phyloP scores from a whole-genome alignment of 2,888 invertebrate species.

The Orgyia antiqua region DNA sequence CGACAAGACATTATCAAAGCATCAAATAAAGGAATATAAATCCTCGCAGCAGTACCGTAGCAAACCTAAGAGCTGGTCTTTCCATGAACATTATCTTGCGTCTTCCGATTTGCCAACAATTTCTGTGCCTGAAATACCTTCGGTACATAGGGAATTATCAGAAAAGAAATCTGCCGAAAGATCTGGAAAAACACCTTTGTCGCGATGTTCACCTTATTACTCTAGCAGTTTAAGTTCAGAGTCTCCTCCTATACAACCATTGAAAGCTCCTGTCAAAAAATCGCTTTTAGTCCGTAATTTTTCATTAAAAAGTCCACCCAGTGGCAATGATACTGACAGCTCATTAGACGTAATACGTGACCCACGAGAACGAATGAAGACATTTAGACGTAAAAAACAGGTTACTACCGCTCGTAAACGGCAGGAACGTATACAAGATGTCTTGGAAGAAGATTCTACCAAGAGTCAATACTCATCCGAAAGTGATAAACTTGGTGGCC shows the following conservation, averaged over 20 bases:
- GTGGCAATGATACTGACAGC: conserved; percentile 86
- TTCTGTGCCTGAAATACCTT: conserved; percentile 75
- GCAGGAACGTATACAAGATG: conserved; percentile 75
- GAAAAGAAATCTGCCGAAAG: conserved; percentile 61
- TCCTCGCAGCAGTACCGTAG: conserved; percentile 74
- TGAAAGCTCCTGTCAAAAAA: conserved; percentile 81
- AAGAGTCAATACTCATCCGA: conserved; percentile 74
- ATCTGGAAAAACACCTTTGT: conserved; percentile 76
- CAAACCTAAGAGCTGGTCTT: conserved; percentile 80
- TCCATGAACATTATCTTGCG: conserved; percentile 80
- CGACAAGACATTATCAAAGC: conserved; percentile 80
- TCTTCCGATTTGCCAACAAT: conserved; percentile 75
- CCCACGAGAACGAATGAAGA: conserved; percentile 81
- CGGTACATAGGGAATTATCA: conserved; percentile 62
- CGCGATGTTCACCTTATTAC: conserved; percentile 86
- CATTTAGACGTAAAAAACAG: conserved; percentile 83
- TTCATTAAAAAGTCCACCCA: conserved; percentile 83
- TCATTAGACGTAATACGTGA: conserved; percentile 83
- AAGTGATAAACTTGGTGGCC: conserved; percentile 60
- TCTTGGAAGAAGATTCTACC: conserved; percentile 72
- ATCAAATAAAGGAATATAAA: conserved; percentile 81
- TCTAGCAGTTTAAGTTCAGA: conserved; percentile 87
- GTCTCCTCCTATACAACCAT: conserved; percentile 82
- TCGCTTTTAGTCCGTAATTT: conserved; percentile 79
- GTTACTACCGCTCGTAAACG: conserved; percentile 76